Evolutionary conservation across 2,888 invertebrate species (phyloP).

Genomic region (Pristionchus japonicus): DNA sequence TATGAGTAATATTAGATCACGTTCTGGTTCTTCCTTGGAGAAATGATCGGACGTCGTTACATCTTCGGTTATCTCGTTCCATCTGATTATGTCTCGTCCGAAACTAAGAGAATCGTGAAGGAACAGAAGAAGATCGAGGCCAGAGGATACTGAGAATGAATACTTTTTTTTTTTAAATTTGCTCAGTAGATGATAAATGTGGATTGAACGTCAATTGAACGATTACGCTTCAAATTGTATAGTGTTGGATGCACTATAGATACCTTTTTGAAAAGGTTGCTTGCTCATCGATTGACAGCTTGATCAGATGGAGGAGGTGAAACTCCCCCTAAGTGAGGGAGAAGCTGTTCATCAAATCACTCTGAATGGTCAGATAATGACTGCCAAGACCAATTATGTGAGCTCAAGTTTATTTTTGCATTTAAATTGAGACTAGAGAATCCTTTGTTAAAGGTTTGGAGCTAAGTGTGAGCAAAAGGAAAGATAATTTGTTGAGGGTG

Average conservation of each 20-base stretch:
- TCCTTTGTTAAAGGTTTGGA: not conserved
- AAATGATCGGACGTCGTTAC: slow-evolving; percentile 93
- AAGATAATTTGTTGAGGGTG: not conserved
- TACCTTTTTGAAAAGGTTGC: not conserved
- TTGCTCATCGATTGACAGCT: not conserved
- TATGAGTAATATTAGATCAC: not conserved
- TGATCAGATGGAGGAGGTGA: not conserved
- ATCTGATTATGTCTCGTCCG: slow-evolving; percentile 49
- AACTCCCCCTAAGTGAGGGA: not conserved
- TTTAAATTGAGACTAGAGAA: not conserved
- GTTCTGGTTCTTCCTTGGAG: slow-evolving; percentile 96
- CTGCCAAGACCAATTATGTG: not conserved
- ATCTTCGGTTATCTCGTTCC: slow-evolving; percentile 82
- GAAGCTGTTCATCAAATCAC: not conserved
- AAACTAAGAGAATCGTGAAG: slow-evolving; percentile 35
- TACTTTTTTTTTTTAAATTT: not conserved
- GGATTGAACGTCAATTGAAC: not conserved
- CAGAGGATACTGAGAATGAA: slow-evolving; percentile 27
- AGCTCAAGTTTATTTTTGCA: not conserved
- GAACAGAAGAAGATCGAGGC: slow-evolving; percentile 36
- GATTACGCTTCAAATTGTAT: not conserved
- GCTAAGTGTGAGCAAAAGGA: too few species aligned
- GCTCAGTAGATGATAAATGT: not conserved
- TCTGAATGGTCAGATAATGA: not conserved
- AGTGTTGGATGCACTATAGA: not conserved